A percentile compares a stretch with the other conserved stretches of the same genome.
phyloP scores from a whole-genome alignment of 2,113 vertebrate genomes.

The Rostratula benghalensis region DNA sequence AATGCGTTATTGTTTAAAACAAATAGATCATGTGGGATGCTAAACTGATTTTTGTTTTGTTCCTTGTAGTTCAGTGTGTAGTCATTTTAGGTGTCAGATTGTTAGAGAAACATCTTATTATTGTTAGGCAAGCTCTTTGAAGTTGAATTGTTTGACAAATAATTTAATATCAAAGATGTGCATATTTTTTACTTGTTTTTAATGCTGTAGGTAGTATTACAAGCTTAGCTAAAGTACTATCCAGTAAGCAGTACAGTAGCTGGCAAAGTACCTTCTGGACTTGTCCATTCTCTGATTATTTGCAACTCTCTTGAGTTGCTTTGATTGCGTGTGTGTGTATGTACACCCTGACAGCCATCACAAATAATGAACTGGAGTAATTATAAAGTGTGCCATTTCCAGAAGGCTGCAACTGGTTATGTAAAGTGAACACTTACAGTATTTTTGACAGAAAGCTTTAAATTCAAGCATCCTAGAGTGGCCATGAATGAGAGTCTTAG shows the following conservation, averaged over 20 bases:
- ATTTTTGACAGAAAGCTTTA: neutral
- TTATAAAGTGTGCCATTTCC: neutral
- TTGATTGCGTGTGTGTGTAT: neutral
- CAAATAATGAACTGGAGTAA: neutral
- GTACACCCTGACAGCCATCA: neutral
- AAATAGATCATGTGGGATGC: conserved; percentile 50
- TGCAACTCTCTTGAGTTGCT: neutral
- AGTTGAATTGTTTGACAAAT: conserved; percentile 48
- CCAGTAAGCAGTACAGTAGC: neutral
- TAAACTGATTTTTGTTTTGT: conserved; percentile 64
- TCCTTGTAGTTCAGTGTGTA: conserved; percentile 42
- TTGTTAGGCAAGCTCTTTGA: conserved; percentile 50
- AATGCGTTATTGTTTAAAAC: conserved; percentile 69
- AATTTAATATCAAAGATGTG: conserved; percentile 44
- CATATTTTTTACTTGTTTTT: conserved; percentile 29
- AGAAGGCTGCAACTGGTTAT: neutral
- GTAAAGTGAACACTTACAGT: neutral
- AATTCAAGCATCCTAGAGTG: neutral
- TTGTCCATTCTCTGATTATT: neutral
- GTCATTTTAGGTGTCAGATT: conserved; percentile 49
- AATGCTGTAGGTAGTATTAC: conserved; percentile 12
- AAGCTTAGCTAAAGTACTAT: neutral
- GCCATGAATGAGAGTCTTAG: neutral
- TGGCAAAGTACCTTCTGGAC: neutral
- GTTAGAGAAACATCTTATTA: conserved; percentile 52